Evolutionary conservation across 2,888 invertebrate genomes (phyloP), one percentile per base, ranked within the genome.

Genomic region (Athripsodes cinereus): DNA sequence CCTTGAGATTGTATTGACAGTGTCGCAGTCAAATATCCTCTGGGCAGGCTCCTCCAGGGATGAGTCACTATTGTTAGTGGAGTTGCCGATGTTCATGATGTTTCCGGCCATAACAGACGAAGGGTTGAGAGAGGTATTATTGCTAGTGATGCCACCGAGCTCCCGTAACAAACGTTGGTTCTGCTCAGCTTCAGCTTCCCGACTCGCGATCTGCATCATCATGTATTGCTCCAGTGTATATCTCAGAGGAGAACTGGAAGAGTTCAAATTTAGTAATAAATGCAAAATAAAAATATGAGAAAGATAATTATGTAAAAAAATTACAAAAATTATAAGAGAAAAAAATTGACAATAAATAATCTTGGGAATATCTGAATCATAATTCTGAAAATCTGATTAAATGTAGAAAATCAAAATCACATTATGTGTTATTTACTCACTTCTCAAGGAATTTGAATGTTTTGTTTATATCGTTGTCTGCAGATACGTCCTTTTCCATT

Each of bases 11-110:
- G 55, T 56, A 52, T 62, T 62, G 47, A 62, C 22, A 18, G 60
- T 53, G 54, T 62, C 62, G 35, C 62, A 62, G 22, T 62, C 62
- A 31, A 59, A 60, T 16, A 62, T 52, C 40, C 50, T 53, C 56
- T 62, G 62, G 16, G 62, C 58, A 18, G 31, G 51, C 19, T 58
- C 58, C 22, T 46, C 46, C 8, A 20, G 26, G 34, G n/a, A 8
- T 2, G 26, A 16, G 34, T 18, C 10, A 18, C 20, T 20, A 20
- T 1, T 18, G 5, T 35, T 18, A 2, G 21, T 18, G 34, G 18
- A 16, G 13, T 19, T 34, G 31, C 31, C 22, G 21, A 51, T 21
- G 18, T 26, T 19, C 18, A 26, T 18, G 22, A 18, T 26, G 22
- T 26, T 31, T 13, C 18, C 51, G n/a, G n/a, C n/a, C n/a, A n/a